phyloP scores from a whole-genome alignment of 2,797 vertebrate genomes.

The Leptodactylus fallax region DNA sequence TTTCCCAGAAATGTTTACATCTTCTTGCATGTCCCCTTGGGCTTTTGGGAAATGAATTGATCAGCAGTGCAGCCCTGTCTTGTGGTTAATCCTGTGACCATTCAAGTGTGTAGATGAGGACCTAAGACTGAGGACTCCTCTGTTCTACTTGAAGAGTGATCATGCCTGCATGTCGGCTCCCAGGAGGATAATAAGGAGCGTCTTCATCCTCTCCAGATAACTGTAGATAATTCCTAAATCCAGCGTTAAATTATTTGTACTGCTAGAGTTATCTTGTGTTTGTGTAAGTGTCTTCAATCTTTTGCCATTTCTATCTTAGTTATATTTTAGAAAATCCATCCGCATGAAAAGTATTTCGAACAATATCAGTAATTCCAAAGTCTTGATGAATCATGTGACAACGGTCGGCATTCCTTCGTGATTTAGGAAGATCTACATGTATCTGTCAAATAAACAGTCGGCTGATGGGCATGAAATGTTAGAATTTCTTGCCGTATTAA shows the following conservation, averaged over 20 bases:
- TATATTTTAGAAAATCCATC: not conserved
- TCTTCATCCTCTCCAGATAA: not conserved
- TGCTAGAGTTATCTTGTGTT: not conserved
- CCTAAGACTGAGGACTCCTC: not conserved
- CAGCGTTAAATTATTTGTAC: constrained; percentile 7
- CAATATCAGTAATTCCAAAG: not conserved
- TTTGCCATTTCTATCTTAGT: not conserved
- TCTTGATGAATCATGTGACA: not conserved
- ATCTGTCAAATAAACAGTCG: not conserved
- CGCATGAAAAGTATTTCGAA: not conserved
- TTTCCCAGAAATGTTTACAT: not conserved
- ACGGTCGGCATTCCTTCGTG: too few species aligned
- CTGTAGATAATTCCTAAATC: not conserved
- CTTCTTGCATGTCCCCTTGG: not conserved
- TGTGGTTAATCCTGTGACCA: constrained; percentile 44
- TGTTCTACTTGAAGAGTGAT: not conserved
- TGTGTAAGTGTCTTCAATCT: not conserved
- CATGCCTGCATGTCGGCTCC: not conserved
- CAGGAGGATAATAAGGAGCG: not conserved
- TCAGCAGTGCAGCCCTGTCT: not conserved
- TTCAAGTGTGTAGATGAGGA: not conserved
- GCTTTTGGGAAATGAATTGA: not conserved
- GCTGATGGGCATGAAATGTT: constrained; percentile 43
- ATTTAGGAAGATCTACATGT: not conserved
- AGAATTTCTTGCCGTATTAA: not conserved